Evolutionary conservation across 1,140 invertebrate species (phyloP), one percentile per base, ranked within the genome.

Genomic region (Camponotus floridanus): DNA sequence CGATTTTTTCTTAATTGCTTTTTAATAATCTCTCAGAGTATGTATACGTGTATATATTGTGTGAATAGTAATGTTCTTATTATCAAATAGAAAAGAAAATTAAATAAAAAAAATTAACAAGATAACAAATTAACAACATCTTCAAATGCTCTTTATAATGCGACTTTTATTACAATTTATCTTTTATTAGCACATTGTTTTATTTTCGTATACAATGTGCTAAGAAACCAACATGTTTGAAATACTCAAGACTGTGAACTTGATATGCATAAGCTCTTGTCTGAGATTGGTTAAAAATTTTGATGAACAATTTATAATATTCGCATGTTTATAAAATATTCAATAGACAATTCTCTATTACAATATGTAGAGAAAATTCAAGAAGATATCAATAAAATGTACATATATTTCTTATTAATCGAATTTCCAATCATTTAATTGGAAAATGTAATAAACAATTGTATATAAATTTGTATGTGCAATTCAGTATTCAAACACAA

Each of bases 121-220:
- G n/a, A 79, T 26, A 26, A 26, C 26, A 26, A 26, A 26, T 26
- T 26, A 26, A 26, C 26, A 79, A 67, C 36, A 51, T 51, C 15
- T 51, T n/a, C 11, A 31, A 79, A 48, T 65, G 15, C 6, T 64
- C 59, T 64, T 74, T n/a, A 59, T 31, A 18, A 57, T 57, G 8
- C 26, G 1, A 62, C 65, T 78, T 65, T 45, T 78, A 59, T 74
- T 74, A 59, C 51, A 74, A 33, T 74, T 26, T 15, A 7, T 48
- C 45, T 45, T 13, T 31, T 39, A 64, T 78, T 33, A 48, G 26
- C 42, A 65, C 7, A 13, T 45, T 64, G 26, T 3, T 48, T 42
- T 31, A 31, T 31, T 64, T 13, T 48, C 18, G 33, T 18, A 33
- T 42, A 13, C 3, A 42, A 13, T 7, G 74, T 64, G 4, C 8